These are phyloP conservation scores for Pangasianodon gigas DNA, from an alignment of 2,113 vertebrate species.

Conservation along the genomic window DNA sequence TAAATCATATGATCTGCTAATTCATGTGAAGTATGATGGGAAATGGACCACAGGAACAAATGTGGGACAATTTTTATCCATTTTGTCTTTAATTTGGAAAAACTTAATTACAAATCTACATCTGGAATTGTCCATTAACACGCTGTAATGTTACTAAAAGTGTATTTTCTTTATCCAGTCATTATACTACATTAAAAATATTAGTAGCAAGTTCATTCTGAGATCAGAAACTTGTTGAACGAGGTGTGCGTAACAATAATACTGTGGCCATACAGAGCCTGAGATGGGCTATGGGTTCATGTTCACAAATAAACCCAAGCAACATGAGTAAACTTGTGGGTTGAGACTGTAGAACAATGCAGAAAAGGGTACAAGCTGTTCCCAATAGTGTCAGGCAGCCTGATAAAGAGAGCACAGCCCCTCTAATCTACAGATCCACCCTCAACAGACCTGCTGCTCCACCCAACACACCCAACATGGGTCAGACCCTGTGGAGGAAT, in stretches of 20 bases:
- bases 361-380: background rate
- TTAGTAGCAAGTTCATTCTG: background rate
- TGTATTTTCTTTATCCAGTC: background rate
- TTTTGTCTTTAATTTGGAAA: background rate
- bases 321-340: background rate
- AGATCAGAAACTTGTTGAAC: background rate
- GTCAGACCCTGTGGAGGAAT: background rate
- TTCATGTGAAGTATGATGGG: conserved; percentile 45
- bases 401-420: conserved; percentile 61
- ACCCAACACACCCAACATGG: conserved; percentile 47
- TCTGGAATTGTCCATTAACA: background rate
- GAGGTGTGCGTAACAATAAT: background rate
- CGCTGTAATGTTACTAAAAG: background rate
- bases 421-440: conserved; percentile 59
- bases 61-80: no score
- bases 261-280: background rate
- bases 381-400: conserved; percentile 6
- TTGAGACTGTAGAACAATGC: background rate
- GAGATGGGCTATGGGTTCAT: background rate
- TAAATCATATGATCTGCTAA: conserved; percentile 46
- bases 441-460: conserved; percentile 21
- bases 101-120: background rate
- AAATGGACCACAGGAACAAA: background rate
- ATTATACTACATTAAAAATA: background rate
- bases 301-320: background rate